Base-by-base conservation (phyloP, 2,113 vertebrate species). In the Choloepus hoffmanni region DNA sequence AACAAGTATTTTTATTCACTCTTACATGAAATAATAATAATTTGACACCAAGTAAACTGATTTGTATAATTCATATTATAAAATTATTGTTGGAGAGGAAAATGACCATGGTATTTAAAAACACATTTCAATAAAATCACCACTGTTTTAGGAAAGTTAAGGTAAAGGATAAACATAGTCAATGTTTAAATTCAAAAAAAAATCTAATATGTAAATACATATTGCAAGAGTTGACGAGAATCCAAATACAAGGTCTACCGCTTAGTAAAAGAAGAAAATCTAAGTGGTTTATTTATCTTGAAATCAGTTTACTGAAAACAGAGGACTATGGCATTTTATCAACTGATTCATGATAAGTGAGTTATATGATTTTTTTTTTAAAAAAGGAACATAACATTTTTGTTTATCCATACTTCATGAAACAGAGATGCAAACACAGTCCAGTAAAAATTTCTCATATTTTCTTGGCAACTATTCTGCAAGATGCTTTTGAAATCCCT, bases 181-280 rank as follows among this genome's bases (percentile, higher is more conserved):
- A 28, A 1, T 89, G 55, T 94, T 97, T 93, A 77, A 43, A 95
- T 93, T 97, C 58, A 73, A 81, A 92, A 96, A 16, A 26, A 96
- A 62, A 63, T 53, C 21, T 96, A 89, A 74, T 82, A 26, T 94
- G 79, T 40, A 70, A 97, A 94, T 96, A 45, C 53, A 92, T 95
- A 48, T 95, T 78, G 97, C 70, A 30, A 65, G n/a, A 96, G n/a
- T 4, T 48, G 89, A 92, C 74, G 83, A 28, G 81, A 88, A 88
- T 0, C 13, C 67, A 77, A 93, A 48, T 96, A 77, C 83, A 81
- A 97, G 60, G 84, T 68, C 12, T 89, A 62, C 19, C 28, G 50
- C 9, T 85, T 50, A 78, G 4, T 70, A 72, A 78, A n/a, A 12
- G 30, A 89, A 84, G 33, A 60, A 76, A 95, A 72, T 36, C 9